Evolutionary conservation across 2,888 invertebrate species (phyloP), one percentile per base, ranked within the genome.

Genomic region (Xanthorhoe spadicearia): DNA sequence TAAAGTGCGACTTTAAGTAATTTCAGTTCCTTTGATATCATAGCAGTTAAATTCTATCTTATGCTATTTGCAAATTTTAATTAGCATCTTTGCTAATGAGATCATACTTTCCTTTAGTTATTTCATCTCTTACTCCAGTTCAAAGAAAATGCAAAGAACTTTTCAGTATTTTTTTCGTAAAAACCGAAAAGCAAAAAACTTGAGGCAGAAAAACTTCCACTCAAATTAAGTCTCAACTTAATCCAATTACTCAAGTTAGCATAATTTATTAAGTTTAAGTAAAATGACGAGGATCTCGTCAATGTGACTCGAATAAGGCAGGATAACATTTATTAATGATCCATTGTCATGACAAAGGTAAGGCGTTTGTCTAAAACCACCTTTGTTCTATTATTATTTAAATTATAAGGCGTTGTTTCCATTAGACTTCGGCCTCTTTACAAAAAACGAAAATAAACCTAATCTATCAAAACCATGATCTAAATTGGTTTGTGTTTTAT

Each of bases 271-370:
- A 52, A 32, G 52, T 46, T 46, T 48, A 63, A 13, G 15, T 38
- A 18, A 55, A 64, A 59, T 58, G 53, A 64, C 17, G 53, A 13
- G 64, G 54, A 54, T 59, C 18, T 64, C 52, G 38, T 52, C 54
- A 53, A 55, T 59, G 50, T 59, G 28, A 59, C 54, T 59, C n/a
- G 10, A 63, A 18, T 18, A 56, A 64, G 54, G 15, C 17, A 13
- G 54, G 54, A 64, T 64, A 59, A 54, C 28, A 48, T 53, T 64
- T 54, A 64, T 59, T 59, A 58, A 64, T 64, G 58, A 59, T 59
- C 54, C 54, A 13, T 54, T 35, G 53, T 58, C 54, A 49, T 50
- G 53, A 54, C 59, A 43, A 52, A 59, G 51, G 59, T 43, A 43
- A 28, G 46, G 3, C 17, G 4, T 23, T 53, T 2, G 7, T 51